A percentile compares a stretch with the other conserved stretches of the same genome.
phyloP scores from a whole-genome alignment of 2,113 vertebrate genomes.

The Heterochromis multidens region DNA sequence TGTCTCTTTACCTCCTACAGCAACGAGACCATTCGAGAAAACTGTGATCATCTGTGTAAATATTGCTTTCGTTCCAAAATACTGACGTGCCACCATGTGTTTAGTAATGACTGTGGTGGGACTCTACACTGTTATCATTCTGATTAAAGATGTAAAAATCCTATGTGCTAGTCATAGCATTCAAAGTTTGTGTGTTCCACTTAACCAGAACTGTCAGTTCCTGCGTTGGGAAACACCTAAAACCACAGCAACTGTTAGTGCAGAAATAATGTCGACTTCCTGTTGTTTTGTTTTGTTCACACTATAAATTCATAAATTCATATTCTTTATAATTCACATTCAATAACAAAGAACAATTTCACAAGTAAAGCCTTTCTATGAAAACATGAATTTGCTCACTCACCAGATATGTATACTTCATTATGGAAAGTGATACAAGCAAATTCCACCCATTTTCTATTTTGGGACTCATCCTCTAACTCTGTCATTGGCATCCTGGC shows the following conservation, averaged over 20 bases:
- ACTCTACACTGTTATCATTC: neutral
- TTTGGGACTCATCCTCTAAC: slow-evolving; percentile 85
- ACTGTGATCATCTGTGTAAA: neutral
- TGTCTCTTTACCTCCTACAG: slow-evolving; percentile 93
- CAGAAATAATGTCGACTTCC: neutral
- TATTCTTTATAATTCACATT: no score
- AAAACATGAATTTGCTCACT: neutral
- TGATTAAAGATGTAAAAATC: neutral
- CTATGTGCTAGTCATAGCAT: neutral
- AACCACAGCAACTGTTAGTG: slow-evolving; percentile 15
- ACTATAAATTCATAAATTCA: neutral
- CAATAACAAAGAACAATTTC: neutral
- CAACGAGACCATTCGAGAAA: neutral
- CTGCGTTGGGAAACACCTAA: slow-evolving; percentile 42
- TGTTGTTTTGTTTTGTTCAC: neutral
- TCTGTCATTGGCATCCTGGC: slow-evolving; percentile 89
- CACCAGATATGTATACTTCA: slow-evolving; percentile 97
- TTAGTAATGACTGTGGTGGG: neutral
- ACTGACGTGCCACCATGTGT: neutral
- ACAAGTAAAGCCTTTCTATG: neutral
- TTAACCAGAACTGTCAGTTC: slow-evolving; percentile 11
- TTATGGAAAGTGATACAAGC: slow-evolving; percentile 93
- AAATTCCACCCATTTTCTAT: slow-evolving; percentile 97
- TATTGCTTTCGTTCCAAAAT: neutral
- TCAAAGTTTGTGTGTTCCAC: neutral